These are phyloP conservation scores for Percina caprodes DNA, from an alignment of 2,113 vertebrate genomes.

Conservation along the genomic window DNA sequence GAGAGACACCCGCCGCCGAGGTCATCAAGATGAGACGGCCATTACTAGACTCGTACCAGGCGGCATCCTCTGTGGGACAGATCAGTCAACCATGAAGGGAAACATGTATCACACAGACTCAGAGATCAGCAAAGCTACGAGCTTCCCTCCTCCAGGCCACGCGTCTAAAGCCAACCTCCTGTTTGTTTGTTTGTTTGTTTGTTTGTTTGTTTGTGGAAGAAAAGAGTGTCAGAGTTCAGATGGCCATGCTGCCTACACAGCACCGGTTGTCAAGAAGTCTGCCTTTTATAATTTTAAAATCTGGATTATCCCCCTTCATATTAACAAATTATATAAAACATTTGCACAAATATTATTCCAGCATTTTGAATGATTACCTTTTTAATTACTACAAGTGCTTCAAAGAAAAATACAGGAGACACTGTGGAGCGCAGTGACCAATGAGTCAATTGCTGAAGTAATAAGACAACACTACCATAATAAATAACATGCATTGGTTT, in stretches of 20 bases:
- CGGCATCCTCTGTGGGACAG: slow-evolving; percentile 72
- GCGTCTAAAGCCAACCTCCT: slow-evolving; percentile 36
- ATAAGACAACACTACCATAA: slow-evolving; percentile 57
- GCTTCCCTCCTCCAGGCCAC: slow-evolving; percentile 43
- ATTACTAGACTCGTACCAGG: slow-evolving; percentile 76
- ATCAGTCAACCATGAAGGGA: slow-evolving; percentile 55
- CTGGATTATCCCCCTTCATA: background rate
- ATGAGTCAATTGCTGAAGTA: slow-evolving; percentile 60
- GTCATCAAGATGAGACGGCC: slow-evolving; percentile 71
- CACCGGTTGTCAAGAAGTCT: slow-evolving; percentile 17
- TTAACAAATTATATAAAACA: slow-evolving; percentile 15
- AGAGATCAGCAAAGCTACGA: slow-evolving; percentile 47
- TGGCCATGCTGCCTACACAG: no score
- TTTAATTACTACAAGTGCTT: slow-evolving; percentile 68
- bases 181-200: slow-evolving; percentile 31
- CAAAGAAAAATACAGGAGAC: slow-evolving; percentile 35
- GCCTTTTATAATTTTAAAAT: slow-evolving; percentile 13
- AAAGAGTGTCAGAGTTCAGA: slow-evolving; percentile 31
- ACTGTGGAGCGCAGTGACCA: slow-evolving; percentile 46
- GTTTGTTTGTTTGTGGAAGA: slow-evolving; percentile 40
- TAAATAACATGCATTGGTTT: slow-evolving; percentile 64
- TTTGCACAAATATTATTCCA: slow-evolving; percentile 35
- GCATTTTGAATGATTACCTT: slow-evolving; percentile 45
- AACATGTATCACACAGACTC: slow-evolving; percentile 64
- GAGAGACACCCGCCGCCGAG: slow-evolving; percentile 19